Conservation (phyloP, 2,797 vertebrate genomes). For the Rousettus madagascariensis region DNA sequence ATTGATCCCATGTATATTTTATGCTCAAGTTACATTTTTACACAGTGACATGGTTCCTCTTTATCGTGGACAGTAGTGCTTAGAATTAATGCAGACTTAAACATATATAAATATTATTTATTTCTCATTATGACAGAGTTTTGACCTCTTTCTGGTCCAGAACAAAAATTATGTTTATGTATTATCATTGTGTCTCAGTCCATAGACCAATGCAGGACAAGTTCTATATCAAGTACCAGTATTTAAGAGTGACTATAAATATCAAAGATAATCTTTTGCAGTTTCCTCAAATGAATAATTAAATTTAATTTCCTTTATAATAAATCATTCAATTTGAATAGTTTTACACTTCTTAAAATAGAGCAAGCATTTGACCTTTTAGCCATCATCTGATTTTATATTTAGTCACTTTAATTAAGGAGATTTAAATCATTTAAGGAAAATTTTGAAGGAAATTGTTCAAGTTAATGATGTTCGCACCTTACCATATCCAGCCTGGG, state of each 20-base stretch:
- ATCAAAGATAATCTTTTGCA: not conserved
- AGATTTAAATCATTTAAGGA: slow-evolving; percentile 61
- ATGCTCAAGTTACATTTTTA: not conserved
- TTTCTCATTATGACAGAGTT: not conserved
- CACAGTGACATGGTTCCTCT: not conserved
- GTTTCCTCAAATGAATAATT: slow-evolving; percentile 38
- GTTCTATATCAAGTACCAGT: not conserved
- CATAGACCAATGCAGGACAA: not conserved
- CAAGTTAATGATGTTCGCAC: slow-evolving; percentile 6
- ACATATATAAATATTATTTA: not conserved
- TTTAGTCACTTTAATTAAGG: slow-evolving; percentile 57
- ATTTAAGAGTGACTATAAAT: not conserved
- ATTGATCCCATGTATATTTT: not conserved
- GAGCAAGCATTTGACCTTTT: slow-evolving; percentile 48
- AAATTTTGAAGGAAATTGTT: slow-evolving; percentile 45
- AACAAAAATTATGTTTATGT: not conserved
- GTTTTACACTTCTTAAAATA: slow-evolving; percentile 34
- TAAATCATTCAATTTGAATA: slow-evolving; percentile 40
- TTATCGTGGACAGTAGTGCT: not conserved
- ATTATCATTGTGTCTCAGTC: not conserved
- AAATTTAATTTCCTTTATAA: slow-evolving; percentile 44
- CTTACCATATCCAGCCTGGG: not conserved
- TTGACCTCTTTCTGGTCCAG: not conserved
- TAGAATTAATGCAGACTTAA: not conserved
- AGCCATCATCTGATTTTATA: slow-evolving; percentile 23